Base-by-base conservation (phyloP, 2,888 invertebrate species). In the Phorcus lineatus region DNA sequence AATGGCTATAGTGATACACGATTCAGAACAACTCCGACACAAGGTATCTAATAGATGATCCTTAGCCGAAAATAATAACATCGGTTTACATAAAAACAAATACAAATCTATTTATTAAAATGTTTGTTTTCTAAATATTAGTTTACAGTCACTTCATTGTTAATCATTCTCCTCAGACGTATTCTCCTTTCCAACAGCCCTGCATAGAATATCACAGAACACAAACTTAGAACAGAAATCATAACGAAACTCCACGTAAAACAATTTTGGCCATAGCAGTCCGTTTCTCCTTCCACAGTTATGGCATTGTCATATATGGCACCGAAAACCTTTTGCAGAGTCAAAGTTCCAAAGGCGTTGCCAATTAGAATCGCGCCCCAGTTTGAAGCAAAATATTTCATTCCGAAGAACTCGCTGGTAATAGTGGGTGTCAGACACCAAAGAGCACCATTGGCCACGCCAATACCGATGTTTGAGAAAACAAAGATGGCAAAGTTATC, bases 351-450 rank as follows among this genome's bases (percentile, higher is more conserved):
- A n/a, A 89, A 82, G 2, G 88, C 90, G 31, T 86, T 88, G 0
- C 90, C 90, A 16, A 89, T 81, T 84, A 89, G 88, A 62, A 89
- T 89, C 7, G 83, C 83, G 7, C 90, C 90, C 90, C 90, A 90
- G 82, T 89, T 90, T 1, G 86, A 78, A 9, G 87, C 89, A 80
- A 90, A 90, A 82, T 87, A 88, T 74, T 86, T 86, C 83, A 88
- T 85, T 11, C 90, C 90, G 78, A 89, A 90, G 81, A 89, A 88
- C 76, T 90, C 90, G 66, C 89, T 89, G 17, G 88, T 83, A 85
- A 90, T 89, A 7, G 88, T 89, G 1, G 90, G 90, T 0, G 90
- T 89, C 52, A 90, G 79, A 36, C 89, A 88, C 89, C 89, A 90
- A n/a, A 88, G 83, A n/a, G 89, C 88, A 47, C 89, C 90, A 67